Evolutionary conservation across 2,797 vertebrate species (phyloP).

Genomic region (Chiloscyllium punctatum): DNA sequence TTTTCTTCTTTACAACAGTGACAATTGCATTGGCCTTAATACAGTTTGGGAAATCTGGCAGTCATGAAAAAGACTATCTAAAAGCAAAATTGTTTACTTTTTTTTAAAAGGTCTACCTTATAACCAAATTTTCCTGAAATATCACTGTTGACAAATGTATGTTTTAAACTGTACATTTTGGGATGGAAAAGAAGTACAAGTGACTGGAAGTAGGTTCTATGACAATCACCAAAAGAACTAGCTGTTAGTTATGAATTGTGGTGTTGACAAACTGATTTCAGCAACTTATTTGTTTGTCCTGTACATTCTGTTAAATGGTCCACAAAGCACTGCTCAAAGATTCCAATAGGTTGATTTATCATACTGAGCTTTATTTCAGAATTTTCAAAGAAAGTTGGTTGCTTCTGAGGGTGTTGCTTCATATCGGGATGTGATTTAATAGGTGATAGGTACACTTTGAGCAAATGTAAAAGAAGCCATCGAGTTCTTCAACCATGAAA

Average conservation of each 20-base stretch:
- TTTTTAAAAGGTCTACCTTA: not conserved
- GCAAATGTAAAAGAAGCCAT: no score
- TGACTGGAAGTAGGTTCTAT: not conserved
- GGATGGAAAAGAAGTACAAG: not conserved
- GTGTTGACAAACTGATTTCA: not conserved
- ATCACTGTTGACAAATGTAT: not conserved
- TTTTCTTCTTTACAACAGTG: not conserved
- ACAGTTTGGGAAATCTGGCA: not conserved
- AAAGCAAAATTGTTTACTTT: not conserved
- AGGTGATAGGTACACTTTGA: not conserved
- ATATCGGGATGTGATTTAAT: not conserved
- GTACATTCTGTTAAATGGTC: not conserved
- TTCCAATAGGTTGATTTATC: not conserved
- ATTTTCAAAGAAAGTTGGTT: not conserved
- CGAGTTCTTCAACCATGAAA: not conserved
- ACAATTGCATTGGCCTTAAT: not conserved
- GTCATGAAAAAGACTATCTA: not conserved
- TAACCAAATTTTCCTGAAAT: not conserved
- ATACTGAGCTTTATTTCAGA: not conserved
- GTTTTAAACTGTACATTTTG: not conserved
- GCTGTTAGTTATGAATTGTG: not conserved
- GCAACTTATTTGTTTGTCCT: not conserved
- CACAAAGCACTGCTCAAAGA: not conserved
- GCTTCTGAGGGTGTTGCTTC: not conserved
- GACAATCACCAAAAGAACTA: not conserved